Percentiles rank a stretch among this genome's conserved stretches.
phyloP scores from a whole-genome alignment of 23 tunicate genomes.

The Styela clava region DNA sequence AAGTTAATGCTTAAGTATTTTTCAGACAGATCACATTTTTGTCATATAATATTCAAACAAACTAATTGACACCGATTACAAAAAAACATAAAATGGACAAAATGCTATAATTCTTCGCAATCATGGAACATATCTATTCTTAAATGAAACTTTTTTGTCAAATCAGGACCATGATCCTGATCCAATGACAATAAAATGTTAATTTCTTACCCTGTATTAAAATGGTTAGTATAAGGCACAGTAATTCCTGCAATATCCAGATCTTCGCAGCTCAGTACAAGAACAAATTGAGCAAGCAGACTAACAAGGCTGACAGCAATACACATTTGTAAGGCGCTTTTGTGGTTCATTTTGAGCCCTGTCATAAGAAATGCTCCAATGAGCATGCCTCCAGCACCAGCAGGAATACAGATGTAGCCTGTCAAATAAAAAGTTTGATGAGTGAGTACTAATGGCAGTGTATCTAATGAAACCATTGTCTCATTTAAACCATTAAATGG shows the following conservation, averaged over 20 bases:
- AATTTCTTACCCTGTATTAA: conserved; percentile 9
- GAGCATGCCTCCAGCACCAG: conserved; percentile 71
- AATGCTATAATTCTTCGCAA: too few relatives aligned
- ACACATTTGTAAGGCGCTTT: conserved; percentile 57
- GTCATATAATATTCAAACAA: too few relatives aligned
- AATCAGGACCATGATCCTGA: too few relatives aligned
- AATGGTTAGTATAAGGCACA: conserved; percentile 40
- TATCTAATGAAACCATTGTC: not conserved
- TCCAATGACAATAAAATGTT: too few relatives aligned
- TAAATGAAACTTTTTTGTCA: too few relatives aligned
- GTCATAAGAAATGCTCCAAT: conserved; percentile 71
- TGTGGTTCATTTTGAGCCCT: conserved; percentile 49
- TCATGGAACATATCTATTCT: too few relatives aligned
- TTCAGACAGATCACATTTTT: too few relatives aligned
- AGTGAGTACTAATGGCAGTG: too few relatives aligned
- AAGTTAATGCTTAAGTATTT: too few relatives aligned
- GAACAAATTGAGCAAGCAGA: conserved; percentile 58
- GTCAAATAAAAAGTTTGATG: not conserved
- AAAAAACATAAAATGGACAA: too few relatives aligned
- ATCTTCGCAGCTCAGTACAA: conserved; percentile 66
- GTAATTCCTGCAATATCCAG: conserved; percentile 56
- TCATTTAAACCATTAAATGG: too few relatives aligned
- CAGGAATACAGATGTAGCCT: conserved; percentile 79
- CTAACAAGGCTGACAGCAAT: conserved; percentile 54
- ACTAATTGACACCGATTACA: too few relatives aligned